These are phyloP conservation scores for Sinonovacula constricta DNA, from an alignment of 1,140 invertebrate species.

Conservation along the genomic window DNA sequence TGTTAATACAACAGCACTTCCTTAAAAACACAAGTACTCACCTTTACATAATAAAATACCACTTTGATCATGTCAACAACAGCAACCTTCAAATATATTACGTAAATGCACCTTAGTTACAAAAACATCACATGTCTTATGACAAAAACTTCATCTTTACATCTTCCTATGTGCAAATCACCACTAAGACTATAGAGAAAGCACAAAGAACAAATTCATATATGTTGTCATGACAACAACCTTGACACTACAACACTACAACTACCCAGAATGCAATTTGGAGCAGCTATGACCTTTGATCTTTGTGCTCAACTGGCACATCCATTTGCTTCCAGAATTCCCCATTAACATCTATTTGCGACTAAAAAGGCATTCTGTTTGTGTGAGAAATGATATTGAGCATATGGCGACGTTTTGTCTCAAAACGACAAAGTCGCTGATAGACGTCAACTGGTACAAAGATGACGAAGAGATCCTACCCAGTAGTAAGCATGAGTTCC, in stretches of 20 bases:
- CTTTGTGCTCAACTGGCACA: constrained; percentile 17
- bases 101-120: too few species aligned
- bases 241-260: too few species aligned
- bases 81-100: too few species aligned
- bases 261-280: background rate
- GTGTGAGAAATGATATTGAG: constrained; percentile 42
- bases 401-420: constrained; percentile 89
- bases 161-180: too few species aligned
- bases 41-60: too few species aligned
- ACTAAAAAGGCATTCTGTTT: constrained; percentile 56
- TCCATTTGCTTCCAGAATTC: constrained; percentile 68
- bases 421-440: constrained; percentile 96
- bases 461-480: constrained; percentile 83
- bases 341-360: constrained; percentile 67
- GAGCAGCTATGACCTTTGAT: background rate
- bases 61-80: too few species aligned
- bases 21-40: too few species aligned
- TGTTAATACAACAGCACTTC: too few species aligned
- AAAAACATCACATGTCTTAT: too few species aligned
- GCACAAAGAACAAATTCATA: too few species aligned
- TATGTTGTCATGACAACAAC: constrained; percentile 28
- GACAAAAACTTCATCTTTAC: too few species aligned
- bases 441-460: constrained; percentile 97
- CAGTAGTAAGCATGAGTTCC: constrained; percentile 65
- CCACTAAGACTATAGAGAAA: too few species aligned